Evolutionary conservation across 2,113 vertebrate species (phyloP).

Genomic region (Mola mola): DNA sequence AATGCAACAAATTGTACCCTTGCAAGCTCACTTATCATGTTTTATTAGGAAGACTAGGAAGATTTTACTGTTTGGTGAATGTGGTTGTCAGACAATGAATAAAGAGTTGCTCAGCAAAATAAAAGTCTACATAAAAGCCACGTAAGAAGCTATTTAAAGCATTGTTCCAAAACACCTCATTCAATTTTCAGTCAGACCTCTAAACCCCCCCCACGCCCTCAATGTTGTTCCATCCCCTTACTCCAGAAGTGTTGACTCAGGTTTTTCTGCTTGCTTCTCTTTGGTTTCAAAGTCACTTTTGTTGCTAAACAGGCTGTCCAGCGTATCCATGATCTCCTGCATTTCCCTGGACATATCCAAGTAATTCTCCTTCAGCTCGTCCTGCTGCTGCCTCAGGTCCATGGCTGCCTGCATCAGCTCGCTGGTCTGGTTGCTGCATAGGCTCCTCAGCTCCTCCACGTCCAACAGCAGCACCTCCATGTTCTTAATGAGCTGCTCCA

Average conservation of each 20-base stretch:
- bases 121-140: too few relatives aligned
- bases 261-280: slow-evolving; percentile 84
- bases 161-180: too few relatives aligned
- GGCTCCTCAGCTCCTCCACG: slow-evolving; percentile 85
- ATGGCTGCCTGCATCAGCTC: slow-evolving; percentile 80
- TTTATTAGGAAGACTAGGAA: too few relatives aligned
- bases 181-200: slow-evolving; percentile 2
- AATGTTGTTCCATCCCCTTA: too few relatives aligned
- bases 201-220: slow-evolving; percentile 11
- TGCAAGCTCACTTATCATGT: neutral
- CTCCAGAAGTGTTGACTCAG: slow-evolving; percentile 84
- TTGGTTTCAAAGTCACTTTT: slow-evolving; percentile 84
- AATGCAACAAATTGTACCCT: neutral
- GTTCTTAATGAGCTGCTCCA: slow-evolving; percentile 86
- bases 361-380: slow-evolving; percentile 84
- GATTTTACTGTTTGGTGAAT: too few relatives aligned
- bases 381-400: slow-evolving; percentile 82
- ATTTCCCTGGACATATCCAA: slow-evolving; percentile 77
- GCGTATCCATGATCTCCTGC: slow-evolving; percentile 81
- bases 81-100: too few relatives aligned
- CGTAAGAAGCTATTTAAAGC: slow-evolving; percentile 20
- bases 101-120: too few relatives aligned
- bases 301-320: slow-evolving; percentile 81
- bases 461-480: slow-evolving; percentile 88
- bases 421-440: slow-evolving; percentile 83